Evolutionary conservation across 2,888 invertebrate genomes (phyloP).

Genomic region (Tridacna gigas): DNA sequence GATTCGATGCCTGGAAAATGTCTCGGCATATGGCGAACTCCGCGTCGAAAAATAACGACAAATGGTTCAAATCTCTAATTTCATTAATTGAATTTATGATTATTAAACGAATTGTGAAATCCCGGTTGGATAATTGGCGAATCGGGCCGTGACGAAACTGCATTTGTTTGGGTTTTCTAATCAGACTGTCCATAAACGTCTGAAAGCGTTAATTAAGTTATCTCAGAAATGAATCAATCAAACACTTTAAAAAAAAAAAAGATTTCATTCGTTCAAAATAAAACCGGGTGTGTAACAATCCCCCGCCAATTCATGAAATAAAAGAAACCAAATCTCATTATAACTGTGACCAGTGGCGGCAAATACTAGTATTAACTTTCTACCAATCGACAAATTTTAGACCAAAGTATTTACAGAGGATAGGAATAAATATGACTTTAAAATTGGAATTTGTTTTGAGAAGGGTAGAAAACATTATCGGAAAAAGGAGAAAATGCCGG

Average conservation of each 20-base stretch:
- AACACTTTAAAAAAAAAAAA: neutral
- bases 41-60: slow-evolving; percentile 36
- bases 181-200: slow-evolving; percentile 27
- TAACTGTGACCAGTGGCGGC: too few relatives aligned
- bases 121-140: slow-evolving; percentile 47
- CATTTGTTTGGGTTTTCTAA: slow-evolving; percentile 29
- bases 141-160: slow-evolving; percentile 13
- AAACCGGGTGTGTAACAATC: too few relatives aligned
- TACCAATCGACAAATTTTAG: too few relatives aligned
- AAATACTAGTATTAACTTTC: too few relatives aligned
- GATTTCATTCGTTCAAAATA: too few relatives aligned
- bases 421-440: too few relatives aligned
- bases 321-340: too few relatives aligned
- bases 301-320: too few relatives aligned
- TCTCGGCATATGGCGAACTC: slow-evolving; percentile 61
- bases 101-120: slow-evolving; percentile 62
- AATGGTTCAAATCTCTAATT: slow-evolving; percentile 57
- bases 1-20: slow-evolving; percentile 38
- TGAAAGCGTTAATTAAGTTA: slow-evolving; percentile 24
- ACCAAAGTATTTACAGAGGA: too few relatives aligned
- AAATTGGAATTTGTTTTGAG: too few relatives aligned
- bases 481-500: too few relatives aligned
- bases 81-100: slow-evolving; percentile 67
- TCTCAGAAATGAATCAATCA: slow-evolving; percentile 26
- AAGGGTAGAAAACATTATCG: too few relatives aligned